Conservation (phyloP, 2,113 vertebrate species). For the Lophotis ruficrista region DNA sequence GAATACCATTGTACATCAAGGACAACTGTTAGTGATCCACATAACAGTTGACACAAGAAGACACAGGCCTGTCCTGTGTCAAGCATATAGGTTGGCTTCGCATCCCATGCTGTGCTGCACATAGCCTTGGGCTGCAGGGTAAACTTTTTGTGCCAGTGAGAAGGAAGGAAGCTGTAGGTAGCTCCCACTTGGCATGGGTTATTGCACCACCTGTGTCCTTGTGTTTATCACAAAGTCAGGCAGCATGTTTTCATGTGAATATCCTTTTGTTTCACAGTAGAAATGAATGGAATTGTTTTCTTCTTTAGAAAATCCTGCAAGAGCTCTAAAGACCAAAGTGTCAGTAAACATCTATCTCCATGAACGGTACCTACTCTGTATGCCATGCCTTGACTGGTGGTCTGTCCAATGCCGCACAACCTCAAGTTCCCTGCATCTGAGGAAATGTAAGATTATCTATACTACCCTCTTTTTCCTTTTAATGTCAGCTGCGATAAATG, state of each 20-base stretch:
- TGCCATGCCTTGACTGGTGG: neutral
- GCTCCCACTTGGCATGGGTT: neutral
- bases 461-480: neutral
- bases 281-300: neutral
- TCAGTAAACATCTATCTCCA: neutral
- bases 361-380: neutral
- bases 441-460: neutral
- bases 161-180: neutral
- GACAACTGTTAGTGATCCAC: neutral
- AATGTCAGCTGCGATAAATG: neutral
- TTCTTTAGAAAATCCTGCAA: neutral
- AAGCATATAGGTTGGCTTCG: accelerated
- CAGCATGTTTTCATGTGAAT: neutral
- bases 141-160: accelerated
- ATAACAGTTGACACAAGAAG: neutral
- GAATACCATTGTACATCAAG: neutral
- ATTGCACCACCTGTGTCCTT: neutral
- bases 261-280: neutral
- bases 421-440: neutral
- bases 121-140: neutral
- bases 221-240: neutral
- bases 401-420: neutral
- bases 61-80: neutral
- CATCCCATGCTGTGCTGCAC: neutral
- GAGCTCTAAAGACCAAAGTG: neutral